phyloP scores from a whole-genome alignment of 53 echinoderm and acorn worm species.

The Patiria pectinifera region DNA sequence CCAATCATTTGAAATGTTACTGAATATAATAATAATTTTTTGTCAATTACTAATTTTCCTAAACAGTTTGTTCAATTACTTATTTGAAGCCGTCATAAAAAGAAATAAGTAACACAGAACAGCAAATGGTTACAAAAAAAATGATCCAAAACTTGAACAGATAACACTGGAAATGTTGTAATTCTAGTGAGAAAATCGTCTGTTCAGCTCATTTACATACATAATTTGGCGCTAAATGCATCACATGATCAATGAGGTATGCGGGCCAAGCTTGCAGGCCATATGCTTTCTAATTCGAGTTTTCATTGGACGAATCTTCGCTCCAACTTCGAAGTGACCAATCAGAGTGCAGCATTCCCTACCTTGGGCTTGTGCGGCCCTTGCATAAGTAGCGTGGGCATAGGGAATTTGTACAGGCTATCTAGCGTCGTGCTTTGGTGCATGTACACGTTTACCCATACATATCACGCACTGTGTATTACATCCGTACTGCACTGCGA shows the following conservation, averaged over 20 bases:
- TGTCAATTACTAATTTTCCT: conserved; percentile 12
- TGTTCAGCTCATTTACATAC: conserved; percentile 53
- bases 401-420: conserved; percentile 61
- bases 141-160: neutral
- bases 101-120: too few species aligned
- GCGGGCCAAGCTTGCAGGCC: conserved; percentile 17
- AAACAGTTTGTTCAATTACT: neutral
- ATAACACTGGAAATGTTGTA: neutral
- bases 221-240: conserved; percentile 63
- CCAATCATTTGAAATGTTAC: conserved; percentile 47
- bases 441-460: conserved; percentile 12
- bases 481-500: conserved; percentile 42
- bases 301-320: conserved; percentile 87
- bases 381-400: conserved; percentile 98
- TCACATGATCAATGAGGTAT: conserved; percentile 64
- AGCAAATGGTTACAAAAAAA: too few species aligned
- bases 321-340: conserved; percentile 88
- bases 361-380: conserved; percentile 70
- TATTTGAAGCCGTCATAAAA: neutral
- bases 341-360: conserved; percentile 75
- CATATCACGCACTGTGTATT: neutral
- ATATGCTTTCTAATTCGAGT: conserved; percentile 47
- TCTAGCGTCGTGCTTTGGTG: conserved; percentile 48
- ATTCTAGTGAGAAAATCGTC: neutral
- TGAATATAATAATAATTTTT: neutral